phyloP scores from a whole-genome alignment of 2,113 vertebrate genomes.

The Crocuta crocuta region DNA sequence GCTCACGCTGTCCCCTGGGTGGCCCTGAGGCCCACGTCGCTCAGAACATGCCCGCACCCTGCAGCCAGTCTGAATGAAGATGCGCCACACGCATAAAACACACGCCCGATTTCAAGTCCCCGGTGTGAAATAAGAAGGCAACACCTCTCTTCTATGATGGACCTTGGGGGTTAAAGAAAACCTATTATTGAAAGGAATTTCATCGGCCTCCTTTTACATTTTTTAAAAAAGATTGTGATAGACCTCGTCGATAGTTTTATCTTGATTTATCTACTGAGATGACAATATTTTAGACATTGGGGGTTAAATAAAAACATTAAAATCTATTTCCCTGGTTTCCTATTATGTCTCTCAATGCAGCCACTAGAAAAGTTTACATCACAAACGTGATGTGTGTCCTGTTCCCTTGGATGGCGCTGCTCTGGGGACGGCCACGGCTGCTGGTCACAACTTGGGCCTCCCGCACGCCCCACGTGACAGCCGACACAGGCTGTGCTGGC shows the following conservation, averaged over 20 bases:
- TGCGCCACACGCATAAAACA: not conserved
- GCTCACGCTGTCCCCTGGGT: rapidly evolving
- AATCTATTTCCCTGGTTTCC: not conserved
- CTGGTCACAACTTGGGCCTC: not conserved
- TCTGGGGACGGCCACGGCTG: not conserved
- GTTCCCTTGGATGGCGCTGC: not conserved
- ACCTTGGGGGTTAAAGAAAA: not conserved
- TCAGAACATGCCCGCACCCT: rapidly evolving
- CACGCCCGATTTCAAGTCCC: not conserved
- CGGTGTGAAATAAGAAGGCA: not conserved
- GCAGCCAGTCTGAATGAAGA: not conserved
- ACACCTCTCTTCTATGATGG: not conserved
- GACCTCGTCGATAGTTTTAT: not conserved
- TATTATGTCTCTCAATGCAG: not conserved
- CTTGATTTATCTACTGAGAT: not conserved
- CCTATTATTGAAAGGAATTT: not conserved
- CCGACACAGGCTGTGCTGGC: not conserved
- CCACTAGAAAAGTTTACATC: not conserved
- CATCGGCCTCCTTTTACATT: not conserved
- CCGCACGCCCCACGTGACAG: not conserved
- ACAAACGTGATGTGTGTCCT: rapidly evolving
- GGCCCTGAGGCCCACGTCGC: rapidly evolving
- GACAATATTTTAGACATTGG: not conserved
- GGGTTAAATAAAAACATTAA: not conserved
- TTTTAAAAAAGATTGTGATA: not conserved